Base-by-base conservation (phyloP, 2,113 vertebrate species). In the Tapirus terrestris region DNA sequence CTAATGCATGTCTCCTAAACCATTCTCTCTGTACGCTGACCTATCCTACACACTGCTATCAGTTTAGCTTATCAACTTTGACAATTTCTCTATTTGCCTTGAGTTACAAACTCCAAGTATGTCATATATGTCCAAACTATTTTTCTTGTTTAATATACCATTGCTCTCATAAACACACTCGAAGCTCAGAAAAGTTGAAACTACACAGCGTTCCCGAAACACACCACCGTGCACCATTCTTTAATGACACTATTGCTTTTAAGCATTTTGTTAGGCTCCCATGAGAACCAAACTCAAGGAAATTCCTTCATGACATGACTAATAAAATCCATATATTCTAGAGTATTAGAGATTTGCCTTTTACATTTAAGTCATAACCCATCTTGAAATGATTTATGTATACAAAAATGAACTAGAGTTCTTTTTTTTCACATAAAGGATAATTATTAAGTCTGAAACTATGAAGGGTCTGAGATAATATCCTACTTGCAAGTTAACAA, bases 301-400 rank as follows among this genome's bases (percentile, higher is more conserved):
- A 88, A 88, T 77, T 36, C 14, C 33, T 91, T 96, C 18, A 45
- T 86, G 6, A 76, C 14, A 53, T 8, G 2, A 13, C 18, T 13
- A 31, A 39, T 73, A 68, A 86, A 86, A 68, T 63, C 8, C 10
- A 61, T 53, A 36, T 45, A 27, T 68, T 80, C 6, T 56, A 83
- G 72, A 65, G 0, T 43, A 33, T 61, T 77, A 39, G 33, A 89
- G 43, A 65, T 87, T 86, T 56, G 4, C 8, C 48, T 87, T 72
- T 75, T 56, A 56, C 5, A 27, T 33, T n/a, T 87, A 83, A 58
- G 3, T 87, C n/a, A 58, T 39, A 91, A 83, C 61, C 14, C 9
- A 82, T 18, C 75, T 87, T 83, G 18, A 91, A 91, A 53, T 93
- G 17, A 97, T 18, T 83, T 79, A 58, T 85, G 8, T 79, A 48